Base-by-base conservation (phyloP, 2,797 vertebrate species). In the Notolabrus celidotus region DNA sequence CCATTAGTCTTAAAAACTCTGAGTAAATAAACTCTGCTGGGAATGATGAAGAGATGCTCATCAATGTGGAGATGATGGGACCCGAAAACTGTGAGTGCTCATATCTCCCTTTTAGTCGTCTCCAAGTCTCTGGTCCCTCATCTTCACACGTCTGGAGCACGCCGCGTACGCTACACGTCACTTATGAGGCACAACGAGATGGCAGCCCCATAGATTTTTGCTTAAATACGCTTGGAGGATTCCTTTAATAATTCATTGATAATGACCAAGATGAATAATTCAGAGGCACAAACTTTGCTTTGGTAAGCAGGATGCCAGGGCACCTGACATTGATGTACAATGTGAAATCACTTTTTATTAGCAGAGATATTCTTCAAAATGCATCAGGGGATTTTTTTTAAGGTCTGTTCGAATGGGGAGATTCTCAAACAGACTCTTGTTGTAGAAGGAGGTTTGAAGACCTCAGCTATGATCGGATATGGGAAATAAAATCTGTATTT, bases 221-320 rank as follows among this genome's bases (percentile, higher is more conserved):
- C 88, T 94, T 94, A 93, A 92, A 93, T 91, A 92, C 89, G 90
- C 91, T 92, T 90, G 88, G 89, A 89, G 88, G 91, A 92, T 88
- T 92, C 71, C 91, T 92, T 94, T 93, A 95, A 95, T 95, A 94
- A 94, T 95, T 93, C 89, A 94, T 94, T 91, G 90, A 94, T 94
- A 94, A 94, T 94, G 93, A 94, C 91, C 91, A 89, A 79, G 83
- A 93, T 95, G 88, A 93, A 95, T 94, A 83, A 94, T 95, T 94
- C 84, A 94, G 78, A 74, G 71, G 81, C 83, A 84, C 87, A 91
- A 92, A 93, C 90, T 94, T 94, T 93, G 92, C 91, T 89, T 91
- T 92, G 64, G 90, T 94, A 94, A 94, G 94, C 93, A 92, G 90
- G 90, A 93, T 91, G 89, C 83, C 84, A 65, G 86, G 80, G 85